These are phyloP conservation scores for Dolichallabes microphthalmus DNA, from an alignment of 2,113 vertebrate genomes.

Conservation along the genomic window DNA sequence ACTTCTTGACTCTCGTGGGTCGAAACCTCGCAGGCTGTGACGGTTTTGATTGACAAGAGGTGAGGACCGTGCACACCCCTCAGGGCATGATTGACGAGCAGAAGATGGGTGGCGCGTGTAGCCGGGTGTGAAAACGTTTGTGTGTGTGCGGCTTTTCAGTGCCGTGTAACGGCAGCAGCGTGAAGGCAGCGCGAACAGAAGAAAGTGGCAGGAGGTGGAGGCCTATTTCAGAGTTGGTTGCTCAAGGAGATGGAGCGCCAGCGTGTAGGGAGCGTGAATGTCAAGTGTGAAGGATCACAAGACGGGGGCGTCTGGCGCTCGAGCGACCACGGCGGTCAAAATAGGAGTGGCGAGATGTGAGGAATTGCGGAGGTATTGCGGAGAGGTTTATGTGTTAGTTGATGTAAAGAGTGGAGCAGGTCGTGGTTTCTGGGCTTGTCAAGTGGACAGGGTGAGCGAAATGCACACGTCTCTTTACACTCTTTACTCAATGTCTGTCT, in stretches of 20 bases:
- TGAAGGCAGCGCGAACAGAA: conserved; percentile 39
- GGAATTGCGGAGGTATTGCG: conserved; percentile 41
- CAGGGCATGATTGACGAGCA: neutral
- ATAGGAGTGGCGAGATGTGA: conserved; percentile 38
- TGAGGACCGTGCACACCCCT: neutral
- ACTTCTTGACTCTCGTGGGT: neutral
- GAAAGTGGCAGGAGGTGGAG: conserved; percentile 42
- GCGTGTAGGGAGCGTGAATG: conserved; percentile 3
- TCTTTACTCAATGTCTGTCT: neutral
- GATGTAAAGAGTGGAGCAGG: conserved; percentile 19
- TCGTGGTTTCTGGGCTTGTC: conserved; percentile 3
- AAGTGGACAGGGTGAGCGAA: neutral
- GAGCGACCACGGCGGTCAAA: neutral
- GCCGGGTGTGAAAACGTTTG: neutral
- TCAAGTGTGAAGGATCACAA: conserved; percentile 35
- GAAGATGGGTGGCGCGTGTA: conserved; percentile 3
- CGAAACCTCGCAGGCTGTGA: neutral
- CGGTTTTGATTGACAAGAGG: neutral
- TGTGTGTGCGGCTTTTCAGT: neutral
- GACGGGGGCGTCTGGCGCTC: conserved; percentile 3
- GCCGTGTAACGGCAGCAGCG: neutral
- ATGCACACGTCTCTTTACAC: neutral
- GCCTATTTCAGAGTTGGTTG: conserved; percentile 50
- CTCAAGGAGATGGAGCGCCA: conserved; percentile 64
- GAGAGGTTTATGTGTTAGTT: conserved; percentile 1